A percentile compares a stretch with the other conserved stretches of the same genome.
These are phyloP conservation scores for Vesta saturnalis DNA, from an alignment of 2,888 invertebrate species.

Conservation along the genomic window DNA sequence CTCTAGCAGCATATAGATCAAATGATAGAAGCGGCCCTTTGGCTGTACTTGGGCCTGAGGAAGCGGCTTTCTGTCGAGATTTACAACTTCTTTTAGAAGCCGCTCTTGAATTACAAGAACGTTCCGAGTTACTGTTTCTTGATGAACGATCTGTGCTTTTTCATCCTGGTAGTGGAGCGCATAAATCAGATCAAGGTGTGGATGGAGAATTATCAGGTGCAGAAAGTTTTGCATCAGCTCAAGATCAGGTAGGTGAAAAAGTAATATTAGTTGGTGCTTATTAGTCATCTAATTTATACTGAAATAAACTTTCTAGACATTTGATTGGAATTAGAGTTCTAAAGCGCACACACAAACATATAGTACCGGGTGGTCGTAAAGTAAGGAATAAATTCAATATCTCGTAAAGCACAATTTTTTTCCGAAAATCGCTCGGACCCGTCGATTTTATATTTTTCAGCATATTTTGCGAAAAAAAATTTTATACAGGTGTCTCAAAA, in stretches of 20 bases:
- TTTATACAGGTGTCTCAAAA: no score
- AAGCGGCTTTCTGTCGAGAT: slow-evolving; percentile 85
- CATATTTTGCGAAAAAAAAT: no score
- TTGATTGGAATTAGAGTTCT: no score
- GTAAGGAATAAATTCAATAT: no score
- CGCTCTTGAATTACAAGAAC: slow-evolving; percentile 86
- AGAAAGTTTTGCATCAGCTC: slow-evolving; percentile 96
- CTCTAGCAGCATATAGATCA: slow-evolving; percentile 80
- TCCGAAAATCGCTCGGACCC: no score
- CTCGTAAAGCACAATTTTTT: no score
- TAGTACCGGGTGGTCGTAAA: no score
- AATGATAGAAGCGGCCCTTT: slow-evolving; percentile 68
- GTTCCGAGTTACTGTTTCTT: slow-evolving; percentile 87
- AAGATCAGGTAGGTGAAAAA: slow-evolving; percentile 75
- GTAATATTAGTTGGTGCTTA: slow-evolving; percentile 14
- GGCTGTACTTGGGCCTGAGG: slow-evolving; percentile 82
- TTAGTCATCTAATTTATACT: neutral
- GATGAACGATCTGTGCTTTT: slow-evolving; percentile 90
- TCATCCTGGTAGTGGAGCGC: slow-evolving; percentile 77
- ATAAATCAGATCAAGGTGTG: slow-evolving; percentile 60
- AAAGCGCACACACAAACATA: no score
- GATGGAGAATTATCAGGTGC: slow-evolving; percentile 82
- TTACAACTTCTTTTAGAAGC: slow-evolving; percentile 83
- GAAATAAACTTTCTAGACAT: no score
- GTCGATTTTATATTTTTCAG: no score